A percentile compares a stretch with the other conserved stretches of the same genome.
These are phyloP conservation scores for Grallaria varia DNA, from an alignment of 2,113 vertebrate species.

Conservation along the genomic window DNA sequence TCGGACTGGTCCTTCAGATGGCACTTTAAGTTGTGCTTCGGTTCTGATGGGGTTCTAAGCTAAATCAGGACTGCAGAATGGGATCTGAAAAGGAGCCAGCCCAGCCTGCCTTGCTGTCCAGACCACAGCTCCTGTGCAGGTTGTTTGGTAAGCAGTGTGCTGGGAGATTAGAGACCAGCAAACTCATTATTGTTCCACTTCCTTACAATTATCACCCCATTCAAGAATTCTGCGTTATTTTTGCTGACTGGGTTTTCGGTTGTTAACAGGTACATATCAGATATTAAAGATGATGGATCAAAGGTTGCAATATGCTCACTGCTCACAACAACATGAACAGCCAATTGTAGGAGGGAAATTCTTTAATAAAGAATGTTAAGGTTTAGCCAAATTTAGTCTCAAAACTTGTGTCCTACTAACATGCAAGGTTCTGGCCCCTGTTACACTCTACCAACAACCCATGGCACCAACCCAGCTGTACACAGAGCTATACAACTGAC, in stretches of 20 bases:
- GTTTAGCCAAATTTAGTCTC: neutral
- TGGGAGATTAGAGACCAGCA: neutral
- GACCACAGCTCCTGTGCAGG: neutral
- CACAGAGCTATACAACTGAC: neutral
- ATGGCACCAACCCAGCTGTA: neutral
- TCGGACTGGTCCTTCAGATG: neutral
- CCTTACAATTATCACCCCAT: neutral
- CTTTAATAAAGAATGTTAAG: neutral
- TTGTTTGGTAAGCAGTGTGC: neutral
- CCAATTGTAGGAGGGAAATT: neutral
- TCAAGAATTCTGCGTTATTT: neutral
- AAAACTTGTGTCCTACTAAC: neutral
- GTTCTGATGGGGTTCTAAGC: neutral
- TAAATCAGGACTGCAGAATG: neutral
- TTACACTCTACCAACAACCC: neutral
- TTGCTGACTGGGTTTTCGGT: neutral
- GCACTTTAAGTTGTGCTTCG: neutral
- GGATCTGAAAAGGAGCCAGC: neutral
- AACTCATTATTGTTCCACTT: neutral
- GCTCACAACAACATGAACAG: neutral
- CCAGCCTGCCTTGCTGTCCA: neutral
- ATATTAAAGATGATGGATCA: neutral
- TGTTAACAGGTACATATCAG: rapidly evolving
- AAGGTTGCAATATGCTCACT: neutral
- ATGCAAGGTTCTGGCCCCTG: neutral